These are phyloP conservation scores for Piprites chloris DNA, from an alignment of 2,113 vertebrate genomes.

Conservation along the genomic window DNA sequence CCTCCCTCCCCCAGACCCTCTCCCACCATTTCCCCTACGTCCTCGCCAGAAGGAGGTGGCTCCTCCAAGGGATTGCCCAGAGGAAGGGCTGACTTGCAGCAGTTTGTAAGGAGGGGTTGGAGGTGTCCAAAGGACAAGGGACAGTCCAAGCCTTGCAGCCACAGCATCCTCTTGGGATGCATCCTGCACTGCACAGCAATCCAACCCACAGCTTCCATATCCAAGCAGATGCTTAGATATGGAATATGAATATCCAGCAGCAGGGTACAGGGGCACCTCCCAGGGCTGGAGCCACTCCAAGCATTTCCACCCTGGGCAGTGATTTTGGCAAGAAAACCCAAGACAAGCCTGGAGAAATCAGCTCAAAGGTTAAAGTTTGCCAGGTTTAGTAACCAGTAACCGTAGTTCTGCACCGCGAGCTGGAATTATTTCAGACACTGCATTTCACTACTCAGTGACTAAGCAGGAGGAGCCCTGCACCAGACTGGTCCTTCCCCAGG, in stretches of 20 bases:
- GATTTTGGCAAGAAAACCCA: background rate
- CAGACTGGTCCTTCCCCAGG: background rate
- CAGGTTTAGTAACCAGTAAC: background rate
- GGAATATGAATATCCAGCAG: background rate
- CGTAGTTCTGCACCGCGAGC: background rate
- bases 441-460: background rate
- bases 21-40: background rate
- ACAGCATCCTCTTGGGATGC: background rate
- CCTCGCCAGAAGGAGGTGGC: background rate
- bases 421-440: background rate
- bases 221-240: background rate
- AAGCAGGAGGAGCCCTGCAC: background rate
- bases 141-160: background rate
- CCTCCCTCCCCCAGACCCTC: background rate
- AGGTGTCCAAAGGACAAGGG: background rate
- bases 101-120: background rate
- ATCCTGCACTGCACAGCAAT: fast-evolving
- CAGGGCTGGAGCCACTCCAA: background rate
- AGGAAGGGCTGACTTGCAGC: background rate
- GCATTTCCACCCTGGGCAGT: background rate
- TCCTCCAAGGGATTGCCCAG: background rate
- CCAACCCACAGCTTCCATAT: background rate
- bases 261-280: background rate
- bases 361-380: background rate
- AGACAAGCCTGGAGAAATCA: background rate